These are phyloP conservation scores for Azemiops feae DNA, from an alignment of 2,113 vertebrate species.

Conservation along the genomic window DNA sequence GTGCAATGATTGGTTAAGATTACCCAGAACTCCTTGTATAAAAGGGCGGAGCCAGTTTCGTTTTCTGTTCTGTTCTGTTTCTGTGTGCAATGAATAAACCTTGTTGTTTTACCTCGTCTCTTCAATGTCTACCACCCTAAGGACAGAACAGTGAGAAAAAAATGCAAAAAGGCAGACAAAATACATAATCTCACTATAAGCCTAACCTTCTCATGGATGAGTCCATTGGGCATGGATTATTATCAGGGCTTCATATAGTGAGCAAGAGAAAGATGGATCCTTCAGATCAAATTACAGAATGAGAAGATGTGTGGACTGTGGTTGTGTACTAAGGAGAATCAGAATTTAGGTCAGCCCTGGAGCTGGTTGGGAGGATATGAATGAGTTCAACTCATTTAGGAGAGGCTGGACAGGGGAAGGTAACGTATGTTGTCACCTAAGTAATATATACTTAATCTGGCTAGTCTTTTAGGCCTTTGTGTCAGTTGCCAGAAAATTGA, in stretches of 20 bases:
- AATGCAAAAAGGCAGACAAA: accelerated
- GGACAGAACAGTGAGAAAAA: not conserved
- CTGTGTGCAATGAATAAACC: no score
- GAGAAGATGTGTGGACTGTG: not conserved
- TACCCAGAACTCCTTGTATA: no score
- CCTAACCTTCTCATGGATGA: not conserved
- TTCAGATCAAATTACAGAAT: not conserved
- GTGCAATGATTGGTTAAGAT: no score
- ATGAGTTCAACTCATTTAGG: not conserved
- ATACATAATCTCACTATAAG: not conserved
- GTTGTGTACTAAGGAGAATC: not conserved
- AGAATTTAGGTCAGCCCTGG: not conserved
- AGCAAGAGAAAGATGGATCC: not conserved
- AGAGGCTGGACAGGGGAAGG: not conserved
- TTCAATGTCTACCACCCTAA: no score
- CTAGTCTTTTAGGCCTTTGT: not conserved
- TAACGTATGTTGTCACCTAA: not conserved
- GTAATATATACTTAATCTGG: not conserved
- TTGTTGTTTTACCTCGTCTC: no score
- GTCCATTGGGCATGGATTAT: not conserved
- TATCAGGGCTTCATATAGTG: not conserved
- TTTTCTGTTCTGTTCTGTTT: no score
- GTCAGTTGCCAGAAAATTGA: not conserved
- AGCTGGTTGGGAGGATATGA: not conserved
- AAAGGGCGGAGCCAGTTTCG: no score